Percentiles rank a stretch among this genome's conserved stretches.
Evolutionary conservation across 2,888 invertebrate genomes (phyloP).

Genomic region (Parnassius glacialis): DNA sequence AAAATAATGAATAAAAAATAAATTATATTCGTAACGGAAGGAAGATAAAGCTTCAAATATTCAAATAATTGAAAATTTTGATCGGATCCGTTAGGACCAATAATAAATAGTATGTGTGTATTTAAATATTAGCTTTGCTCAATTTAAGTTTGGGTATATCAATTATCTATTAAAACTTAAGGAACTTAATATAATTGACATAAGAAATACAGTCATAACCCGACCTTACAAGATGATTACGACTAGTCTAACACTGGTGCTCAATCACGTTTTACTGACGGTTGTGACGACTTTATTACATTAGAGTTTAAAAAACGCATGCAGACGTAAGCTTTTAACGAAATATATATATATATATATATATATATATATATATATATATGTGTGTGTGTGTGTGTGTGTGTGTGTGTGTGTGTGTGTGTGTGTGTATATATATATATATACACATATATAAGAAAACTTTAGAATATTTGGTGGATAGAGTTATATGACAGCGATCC

Average conservation of each 20-base stretch:
- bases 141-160: background rate
- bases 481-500: too few species aligned
- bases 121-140: background rate
- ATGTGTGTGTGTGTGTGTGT: too few species aligned
- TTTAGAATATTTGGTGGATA: too few species aligned
- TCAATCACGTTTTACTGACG: too few species aligned
- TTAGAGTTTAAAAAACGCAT: constrained; percentile 4
- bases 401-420: too few species aligned
- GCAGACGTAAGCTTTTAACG: background rate
- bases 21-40: too few species aligned
- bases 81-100: too few species aligned
- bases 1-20: too few species aligned
- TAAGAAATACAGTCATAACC: constrained; percentile 10
- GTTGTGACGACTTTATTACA: constrained; percentile 15
- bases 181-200: background rate
- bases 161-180: constrained; percentile 8
- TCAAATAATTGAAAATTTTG: too few species aligned
- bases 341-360: constrained; percentile 13
- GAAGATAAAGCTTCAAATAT: too few species aligned
- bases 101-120: background rate
- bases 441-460: background rate
- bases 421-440: too few species aligned
- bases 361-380: too few species aligned
- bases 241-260: constrained; percentile 1
- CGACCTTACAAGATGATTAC: constrained; percentile 22